phyloP scores from a whole-genome alignment of 2,113 vertebrate genomes.

The Cervus canadensis region DNA sequence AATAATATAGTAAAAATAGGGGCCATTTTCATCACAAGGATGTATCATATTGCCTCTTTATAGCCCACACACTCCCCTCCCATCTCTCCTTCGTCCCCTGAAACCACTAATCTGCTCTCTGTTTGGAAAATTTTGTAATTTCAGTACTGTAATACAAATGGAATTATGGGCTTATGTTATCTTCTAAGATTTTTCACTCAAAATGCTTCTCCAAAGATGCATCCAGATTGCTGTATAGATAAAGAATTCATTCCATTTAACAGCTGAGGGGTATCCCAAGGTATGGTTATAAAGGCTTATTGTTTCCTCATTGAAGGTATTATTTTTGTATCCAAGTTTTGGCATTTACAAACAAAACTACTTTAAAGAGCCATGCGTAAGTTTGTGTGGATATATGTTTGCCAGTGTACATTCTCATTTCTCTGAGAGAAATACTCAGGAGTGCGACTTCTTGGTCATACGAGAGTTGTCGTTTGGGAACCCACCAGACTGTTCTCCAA shows the following conservation, averaged over 20 bases:
- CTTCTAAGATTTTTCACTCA: not conserved
- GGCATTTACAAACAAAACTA: not conserved
- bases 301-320: not conserved
- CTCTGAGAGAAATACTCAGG: not conserved
- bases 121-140: not conserved
- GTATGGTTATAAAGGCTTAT: not conserved
- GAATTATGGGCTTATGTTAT: not conserved
- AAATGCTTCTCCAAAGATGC: not conserved
- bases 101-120: not conserved
- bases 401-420: not conserved
- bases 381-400: not conserved
- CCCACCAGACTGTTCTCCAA: not conserved
- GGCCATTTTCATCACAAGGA: not conserved
- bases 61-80: too few relatives aligned
- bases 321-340: not conserved
- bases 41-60: not conserved
- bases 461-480: not conserved
- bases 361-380: not conserved
- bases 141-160: not conserved
- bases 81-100: not conserved
- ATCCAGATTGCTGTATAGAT: too few relatives aligned
- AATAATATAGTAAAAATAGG: not conserved
- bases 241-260: not conserved
- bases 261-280: not conserved
- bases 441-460: not conserved